These are phyloP conservation scores for Drosophila mayri DNA, from an alignment of 1,140 invertebrate genomes.

Conservation along the genomic window DNA sequence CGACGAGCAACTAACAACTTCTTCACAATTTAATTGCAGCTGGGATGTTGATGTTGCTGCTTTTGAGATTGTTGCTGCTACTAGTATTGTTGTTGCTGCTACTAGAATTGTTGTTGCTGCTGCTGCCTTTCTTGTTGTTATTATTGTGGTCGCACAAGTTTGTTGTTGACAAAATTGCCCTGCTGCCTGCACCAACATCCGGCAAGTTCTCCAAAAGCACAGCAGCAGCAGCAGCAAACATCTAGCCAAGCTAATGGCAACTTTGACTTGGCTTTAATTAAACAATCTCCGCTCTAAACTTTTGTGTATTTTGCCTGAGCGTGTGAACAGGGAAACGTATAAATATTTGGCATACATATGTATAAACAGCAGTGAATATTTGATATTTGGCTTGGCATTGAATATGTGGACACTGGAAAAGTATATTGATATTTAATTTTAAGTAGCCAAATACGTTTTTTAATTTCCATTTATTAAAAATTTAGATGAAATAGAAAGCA, in stretches of 20 bases:
- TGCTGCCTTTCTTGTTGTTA: constrained; percentile 37
- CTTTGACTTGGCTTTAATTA: constrained; percentile 66
- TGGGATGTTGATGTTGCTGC: constrained; percentile 27
- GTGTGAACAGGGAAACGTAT: constrained; percentile 48
- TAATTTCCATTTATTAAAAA: too few relatives aligned
- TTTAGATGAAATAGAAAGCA: too few relatives aligned
- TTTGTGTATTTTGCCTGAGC: constrained; percentile 27
- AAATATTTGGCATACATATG: constrained; percentile 45
- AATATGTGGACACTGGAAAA: constrained; percentile 7
- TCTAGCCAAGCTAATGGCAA: constrained; percentile 60
- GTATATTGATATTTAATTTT: background rate
- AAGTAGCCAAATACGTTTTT: too few relatives aligned
- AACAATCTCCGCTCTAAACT: constrained; percentile 36
- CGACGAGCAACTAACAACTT: constrained; percentile 17
- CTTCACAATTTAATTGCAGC: constrained; percentile 59
- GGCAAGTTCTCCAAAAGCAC: constrained; percentile 54
- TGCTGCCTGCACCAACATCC: constrained; percentile 62
- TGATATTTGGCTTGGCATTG: constrained; percentile 29
- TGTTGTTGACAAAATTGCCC: constrained; percentile 71
- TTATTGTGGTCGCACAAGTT: constrained; percentile 60
- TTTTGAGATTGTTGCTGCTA: constrained; percentile 18
- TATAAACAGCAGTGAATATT: constrained; percentile 6
- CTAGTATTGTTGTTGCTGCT: constrained; percentile 27
- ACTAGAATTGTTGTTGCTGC: constrained; percentile 19
- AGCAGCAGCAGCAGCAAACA: constrained; percentile 40